phyloP scores from a whole-genome alignment of 2,888 invertebrate species.

The Zygothrica quintamaculata region DNA sequence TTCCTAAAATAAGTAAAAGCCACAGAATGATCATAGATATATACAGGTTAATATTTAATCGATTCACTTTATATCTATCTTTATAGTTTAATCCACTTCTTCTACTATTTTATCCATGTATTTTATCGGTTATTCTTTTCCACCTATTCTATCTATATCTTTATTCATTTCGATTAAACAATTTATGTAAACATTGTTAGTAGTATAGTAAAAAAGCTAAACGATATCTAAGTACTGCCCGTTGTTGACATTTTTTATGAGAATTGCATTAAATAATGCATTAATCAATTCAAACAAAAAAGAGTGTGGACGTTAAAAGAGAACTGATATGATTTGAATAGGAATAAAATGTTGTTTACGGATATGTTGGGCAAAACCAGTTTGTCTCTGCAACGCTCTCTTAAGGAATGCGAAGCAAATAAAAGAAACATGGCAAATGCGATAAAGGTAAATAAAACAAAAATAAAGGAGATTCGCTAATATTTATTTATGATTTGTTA shows the following conservation, averaged over 20 bases:
- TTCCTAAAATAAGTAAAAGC: too few species aligned
- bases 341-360: conserved; percentile 25
- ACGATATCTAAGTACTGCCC: too few species aligned
- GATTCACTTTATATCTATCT: too few species aligned
- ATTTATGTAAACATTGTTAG: too few species aligned
- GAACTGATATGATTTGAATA: neutral
- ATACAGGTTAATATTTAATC: too few species aligned
- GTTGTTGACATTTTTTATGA: neutral
- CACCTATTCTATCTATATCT: too few species aligned
- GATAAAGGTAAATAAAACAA: conserved; percentile 1
- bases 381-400: conserved; percentile 40
- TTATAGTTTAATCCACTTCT: too few species aligned
- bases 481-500: conserved; percentile 61
- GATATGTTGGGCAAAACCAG: conserved; percentile 50
- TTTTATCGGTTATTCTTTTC: too few species aligned
- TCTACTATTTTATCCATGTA: too few species aligned
- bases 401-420: conserved; percentile 1
- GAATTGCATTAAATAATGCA: neutral
- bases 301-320: conserved; percentile 23
- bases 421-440: neutral
- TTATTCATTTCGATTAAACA: too few species aligned
- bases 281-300: conserved; percentile 52
- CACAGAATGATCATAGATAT: too few species aligned
- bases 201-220: too few species aligned
- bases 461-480: conserved; percentile 31